Evolutionary conservation across 2,888 invertebrate species (phyloP), one percentile per base, ranked within the genome.

Genomic region (Drosophila neonasuta): DNA sequence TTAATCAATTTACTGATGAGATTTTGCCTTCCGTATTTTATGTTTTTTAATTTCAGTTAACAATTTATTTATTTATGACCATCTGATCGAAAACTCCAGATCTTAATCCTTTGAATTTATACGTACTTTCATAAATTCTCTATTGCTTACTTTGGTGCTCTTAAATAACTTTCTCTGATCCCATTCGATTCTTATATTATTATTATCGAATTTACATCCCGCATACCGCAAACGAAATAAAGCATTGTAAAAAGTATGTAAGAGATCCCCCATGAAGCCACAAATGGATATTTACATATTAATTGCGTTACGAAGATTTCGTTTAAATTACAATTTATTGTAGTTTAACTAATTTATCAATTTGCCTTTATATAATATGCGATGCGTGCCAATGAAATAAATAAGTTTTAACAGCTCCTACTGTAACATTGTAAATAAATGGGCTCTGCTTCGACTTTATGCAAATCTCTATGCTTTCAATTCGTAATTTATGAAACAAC

Each of bases 321-420:
- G 74, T 79, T 82, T 77, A 79, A 77, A 71, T 67, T 56, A 65
- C 74, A 63, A 71, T 85, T 79, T 79, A 70, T 71, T 62, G 64
- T 63, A 68, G 56, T 58, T 68, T 68, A 86, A 66, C 73, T 65
- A 78, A 80, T 83, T 78, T 86, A 83, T 83, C 71, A 68, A 66
- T 52, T 58, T 41, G 57, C 51, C 48, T 63, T 68, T 70, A 49
- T 69, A 24, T 67, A 46, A 46, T 69, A 67, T 55, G 45, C 45
- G 15, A 15, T 45, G 36, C 51, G 56, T 48, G 62, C 59, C 71
- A 71, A 52, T 55, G 63, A 68, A 76, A 84, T 81, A 73, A 84
- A 80, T 80, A 80, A 68, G 56, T 68, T 74, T 86, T 77, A 77
- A 80, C 81, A 70, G 74, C 66, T 73, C 60, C 75, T 69, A 60